A percentile compares a stretch with the other conserved stretches of the same genome.
Conservation (phyloP, 2,888 invertebrate species). For the Meganola albula region DNA sequence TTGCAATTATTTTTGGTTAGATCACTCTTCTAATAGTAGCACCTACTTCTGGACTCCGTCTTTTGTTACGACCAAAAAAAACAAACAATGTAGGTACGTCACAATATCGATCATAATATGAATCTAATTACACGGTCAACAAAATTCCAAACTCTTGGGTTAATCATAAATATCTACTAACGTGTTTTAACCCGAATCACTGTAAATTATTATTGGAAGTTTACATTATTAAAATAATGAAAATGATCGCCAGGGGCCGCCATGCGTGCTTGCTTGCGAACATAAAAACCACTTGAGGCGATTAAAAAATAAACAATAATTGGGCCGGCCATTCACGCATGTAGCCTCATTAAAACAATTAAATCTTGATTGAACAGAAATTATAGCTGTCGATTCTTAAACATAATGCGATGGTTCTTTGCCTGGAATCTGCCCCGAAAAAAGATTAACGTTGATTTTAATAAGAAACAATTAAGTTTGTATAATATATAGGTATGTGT, state of each 20-base stretch:
- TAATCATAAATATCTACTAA: constrained; percentile 74
- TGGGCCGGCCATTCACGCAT: constrained; percentile 77
- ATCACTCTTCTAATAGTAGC: no score
- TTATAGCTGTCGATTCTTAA: constrained; percentile 78
- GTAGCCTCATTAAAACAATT: constrained; percentile 78
- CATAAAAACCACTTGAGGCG: constrained; percentile 76
- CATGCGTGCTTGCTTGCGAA: constrained; percentile 73
- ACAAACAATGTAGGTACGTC: no score
- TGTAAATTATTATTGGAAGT: constrained; percentile 78
- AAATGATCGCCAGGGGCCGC: constrained; percentile 72
- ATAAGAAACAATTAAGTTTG: constrained; percentile 78
- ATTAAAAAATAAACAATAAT: constrained; percentile 79
- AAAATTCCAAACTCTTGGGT: constrained; percentile 51
- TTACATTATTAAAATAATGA: constrained; percentile 79
- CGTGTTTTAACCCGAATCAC: constrained; percentile 77
- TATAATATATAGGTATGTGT: constrained; percentile 60
- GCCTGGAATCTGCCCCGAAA: constrained; percentile 70
- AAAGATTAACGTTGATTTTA: constrained; percentile 76
- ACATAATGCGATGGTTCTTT: constrained; percentile 72
- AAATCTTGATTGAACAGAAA: constrained; percentile 79
- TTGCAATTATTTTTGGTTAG: no score
- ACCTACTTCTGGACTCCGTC: no score
- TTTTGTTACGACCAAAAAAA: no score
- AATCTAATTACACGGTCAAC: constrained; percentile 65
- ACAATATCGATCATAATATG: constrained; percentile 37